phyloP scores from a whole-genome alignment of 2,113 vertebrate genomes.

The Sapayoa aenigma region DNA sequence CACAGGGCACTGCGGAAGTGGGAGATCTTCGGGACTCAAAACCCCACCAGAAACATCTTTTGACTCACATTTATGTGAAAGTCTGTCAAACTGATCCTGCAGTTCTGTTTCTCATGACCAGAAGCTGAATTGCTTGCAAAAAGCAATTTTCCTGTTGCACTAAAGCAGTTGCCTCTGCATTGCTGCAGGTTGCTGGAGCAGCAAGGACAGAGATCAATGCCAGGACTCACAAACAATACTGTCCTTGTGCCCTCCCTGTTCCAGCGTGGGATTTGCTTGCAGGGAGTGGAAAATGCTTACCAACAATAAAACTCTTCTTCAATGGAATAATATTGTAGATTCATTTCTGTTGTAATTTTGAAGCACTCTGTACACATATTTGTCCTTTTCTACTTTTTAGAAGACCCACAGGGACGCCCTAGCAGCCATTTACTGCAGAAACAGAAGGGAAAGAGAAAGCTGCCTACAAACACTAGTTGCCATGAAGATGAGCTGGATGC shows the following conservation, averaged over 20 bases:
- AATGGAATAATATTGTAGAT: background rate
- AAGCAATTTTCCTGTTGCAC: background rate
- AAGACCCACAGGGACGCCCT: background rate
- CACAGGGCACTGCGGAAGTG: background rate
- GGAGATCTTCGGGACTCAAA: conserved; percentile 9
- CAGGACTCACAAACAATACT: background rate
- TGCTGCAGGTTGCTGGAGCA: background rate
- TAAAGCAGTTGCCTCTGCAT: background rate
- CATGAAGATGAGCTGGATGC: background rate
- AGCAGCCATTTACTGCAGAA: background rate
- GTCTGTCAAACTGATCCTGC: background rate
- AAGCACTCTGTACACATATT: background rate
- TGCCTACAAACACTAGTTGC: background rate
- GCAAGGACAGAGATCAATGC: background rate
- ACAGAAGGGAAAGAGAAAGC: background rate
- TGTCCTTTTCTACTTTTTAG: background rate
- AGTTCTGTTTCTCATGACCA: background rate
- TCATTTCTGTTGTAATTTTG: background rate
- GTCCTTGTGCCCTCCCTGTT: background rate
- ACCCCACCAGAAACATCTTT: background rate
- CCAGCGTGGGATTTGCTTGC: background rate
- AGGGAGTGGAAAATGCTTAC: background rate
- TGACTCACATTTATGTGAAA: background rate
- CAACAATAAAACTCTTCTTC: conserved; percentile 6
- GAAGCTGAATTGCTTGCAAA: background rate